Evolutionary conservation across 2,888 invertebrate genomes (phyloP).

Genomic region (Cheilosia grossa): DNA sequence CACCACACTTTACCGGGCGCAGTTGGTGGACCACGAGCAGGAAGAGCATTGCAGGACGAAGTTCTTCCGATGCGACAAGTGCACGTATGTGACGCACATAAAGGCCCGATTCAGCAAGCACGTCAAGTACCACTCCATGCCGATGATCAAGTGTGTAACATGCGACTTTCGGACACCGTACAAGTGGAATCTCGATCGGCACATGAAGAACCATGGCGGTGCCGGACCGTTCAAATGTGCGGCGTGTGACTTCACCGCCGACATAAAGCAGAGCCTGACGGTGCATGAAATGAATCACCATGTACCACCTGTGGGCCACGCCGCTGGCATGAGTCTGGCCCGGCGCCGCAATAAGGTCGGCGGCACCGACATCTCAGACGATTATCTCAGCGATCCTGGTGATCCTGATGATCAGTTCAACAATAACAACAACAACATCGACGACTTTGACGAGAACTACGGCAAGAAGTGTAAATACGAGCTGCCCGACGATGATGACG

Average conservation of each 20-base stretch:
- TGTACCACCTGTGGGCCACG: conserved; percentile 90
- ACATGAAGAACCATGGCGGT: conserved; percentile 95
- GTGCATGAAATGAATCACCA: conserved; percentile 97
- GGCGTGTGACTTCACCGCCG: conserved; percentile 94
- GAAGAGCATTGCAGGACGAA: conserved; percentile 90
- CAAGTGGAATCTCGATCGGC: conserved; percentile 96
- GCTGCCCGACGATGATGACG: conserved; percentile 66
- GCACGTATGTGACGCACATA: conserved; percentile 95
- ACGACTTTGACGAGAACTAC: conserved; percentile 80
- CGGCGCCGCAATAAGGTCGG: conserved; percentile 90
- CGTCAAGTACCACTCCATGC: conserved; percentile 96
- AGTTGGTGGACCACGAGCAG: conserved; percentile 88
- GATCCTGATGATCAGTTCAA: conserved; percentile 80
- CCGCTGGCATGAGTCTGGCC: conserved; percentile 84
- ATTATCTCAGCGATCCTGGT: conserved; percentile 81
- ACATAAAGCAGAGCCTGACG: conserved; percentile 95
- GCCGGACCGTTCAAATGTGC: conserved; percentile 93
- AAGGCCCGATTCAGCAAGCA: conserved; percentile 95
- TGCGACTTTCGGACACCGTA: conserved; percentile 97
- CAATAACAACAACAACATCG: conserved; percentile 80
- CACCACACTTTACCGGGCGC: conserved; percentile 86
- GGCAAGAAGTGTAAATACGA: conserved; percentile 80
- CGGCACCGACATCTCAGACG: conserved; percentile 84
- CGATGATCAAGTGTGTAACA: conserved; percentile 96
- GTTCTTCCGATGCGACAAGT: conserved; percentile 94